A percentile compares a stretch with the other conserved stretches of the same genome.
These are phyloP conservation scores for Gryon sp. DNA, from an alignment of 1,140 invertebrate genomes.

Conservation along the genomic window DNA sequence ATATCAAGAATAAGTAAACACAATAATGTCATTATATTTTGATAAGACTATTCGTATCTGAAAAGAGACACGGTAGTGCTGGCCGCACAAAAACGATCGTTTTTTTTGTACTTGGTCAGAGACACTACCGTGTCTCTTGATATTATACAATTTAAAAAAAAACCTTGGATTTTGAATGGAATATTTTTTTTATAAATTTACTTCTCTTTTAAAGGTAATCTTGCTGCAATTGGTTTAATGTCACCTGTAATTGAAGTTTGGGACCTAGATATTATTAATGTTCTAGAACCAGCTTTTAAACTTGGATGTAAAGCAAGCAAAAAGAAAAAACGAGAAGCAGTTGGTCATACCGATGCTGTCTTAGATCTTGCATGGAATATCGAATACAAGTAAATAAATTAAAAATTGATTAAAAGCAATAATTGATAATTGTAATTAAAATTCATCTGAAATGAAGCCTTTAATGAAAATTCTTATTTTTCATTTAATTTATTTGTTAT, in stretches of 20 bases:
- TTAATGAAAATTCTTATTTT: conserved; percentile 2
- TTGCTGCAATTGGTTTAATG: conserved; percentile 95
- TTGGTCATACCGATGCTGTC: conserved; percentile 95
- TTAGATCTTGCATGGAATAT: conserved; percentile 95
- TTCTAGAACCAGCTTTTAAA: conserved; percentile 90
- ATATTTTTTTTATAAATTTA: conserved; percentile 6
- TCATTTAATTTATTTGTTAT: background rate
- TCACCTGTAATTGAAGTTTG: conserved; percentile 94
- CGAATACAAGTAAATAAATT: conserved; percentile 79
- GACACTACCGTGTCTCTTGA: no score
- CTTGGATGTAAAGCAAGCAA: conserved; percentile 89
- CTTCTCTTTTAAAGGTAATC: conserved; percentile 83
- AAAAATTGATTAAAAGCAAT: background rate
- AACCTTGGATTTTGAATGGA: background rate
- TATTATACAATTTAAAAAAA: conserved; percentile 7
- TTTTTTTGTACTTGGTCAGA: no score
- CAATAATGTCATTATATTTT: no score
- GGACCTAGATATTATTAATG: conserved; percentile 96
- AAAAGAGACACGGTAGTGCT: no score
- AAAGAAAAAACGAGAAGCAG: conserved; percentile 83
- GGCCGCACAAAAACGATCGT: no score
- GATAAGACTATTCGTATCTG: no score
- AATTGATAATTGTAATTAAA: background rate
- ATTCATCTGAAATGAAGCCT: no score
- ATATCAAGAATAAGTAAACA: no score